Conservation (phyloP, 2,113 vertebrate species). For the Neogobius melanostomus region DNA sequence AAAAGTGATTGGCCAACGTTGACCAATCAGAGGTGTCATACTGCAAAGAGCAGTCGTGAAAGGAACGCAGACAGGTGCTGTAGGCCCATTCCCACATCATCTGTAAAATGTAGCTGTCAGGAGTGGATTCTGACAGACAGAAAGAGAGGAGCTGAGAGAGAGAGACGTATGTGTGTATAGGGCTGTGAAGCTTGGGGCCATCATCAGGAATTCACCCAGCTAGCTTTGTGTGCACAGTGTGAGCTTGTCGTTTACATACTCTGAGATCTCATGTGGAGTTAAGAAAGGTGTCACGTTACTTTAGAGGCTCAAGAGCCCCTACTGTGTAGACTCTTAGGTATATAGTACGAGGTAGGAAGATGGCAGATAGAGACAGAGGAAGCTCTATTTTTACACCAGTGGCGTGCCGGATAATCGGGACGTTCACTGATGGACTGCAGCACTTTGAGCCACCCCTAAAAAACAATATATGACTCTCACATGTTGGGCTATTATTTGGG, state of each 20-base stretch:
- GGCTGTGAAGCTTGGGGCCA: slow-evolving; percentile 45
- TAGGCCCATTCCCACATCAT: slow-evolving; percentile 25
- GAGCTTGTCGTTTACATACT: slow-evolving; percentile 46
- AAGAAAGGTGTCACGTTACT: slow-evolving; percentile 59
- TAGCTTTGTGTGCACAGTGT: slow-evolving; percentile 31
- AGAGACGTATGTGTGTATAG: slow-evolving; percentile 28
- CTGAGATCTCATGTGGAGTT: slow-evolving; percentile 35
- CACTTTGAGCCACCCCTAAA: too few species aligned
- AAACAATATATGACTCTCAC: too few species aligned
- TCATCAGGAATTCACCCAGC: slow-evolving; percentile 53
- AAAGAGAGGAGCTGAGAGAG: slow-evolving; percentile 14
- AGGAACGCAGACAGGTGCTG: slow-evolving; percentile 48
- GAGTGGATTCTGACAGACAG: slow-evolving; percentile 29
- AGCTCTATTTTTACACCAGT: too few species aligned
- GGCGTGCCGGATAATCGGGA: too few species aligned
- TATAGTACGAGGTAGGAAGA: not conserved
- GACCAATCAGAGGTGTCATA: slow-evolving; percentile 66
- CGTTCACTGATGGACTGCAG: too few species aligned
- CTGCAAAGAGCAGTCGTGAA: slow-evolving; percentile 43
- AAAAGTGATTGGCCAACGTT: slow-evolving; percentile 58
- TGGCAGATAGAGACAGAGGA: too few species aligned
- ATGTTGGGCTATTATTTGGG: too few species aligned
- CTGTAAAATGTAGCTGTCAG: slow-evolving; percentile 59
- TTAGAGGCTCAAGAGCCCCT: slow-evolving; percentile 31
- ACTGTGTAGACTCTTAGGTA: slow-evolving; percentile 40